Conservation (phyloP, 2,113 vertebrate genomes). For the Prunella fulvescens region DNA sequence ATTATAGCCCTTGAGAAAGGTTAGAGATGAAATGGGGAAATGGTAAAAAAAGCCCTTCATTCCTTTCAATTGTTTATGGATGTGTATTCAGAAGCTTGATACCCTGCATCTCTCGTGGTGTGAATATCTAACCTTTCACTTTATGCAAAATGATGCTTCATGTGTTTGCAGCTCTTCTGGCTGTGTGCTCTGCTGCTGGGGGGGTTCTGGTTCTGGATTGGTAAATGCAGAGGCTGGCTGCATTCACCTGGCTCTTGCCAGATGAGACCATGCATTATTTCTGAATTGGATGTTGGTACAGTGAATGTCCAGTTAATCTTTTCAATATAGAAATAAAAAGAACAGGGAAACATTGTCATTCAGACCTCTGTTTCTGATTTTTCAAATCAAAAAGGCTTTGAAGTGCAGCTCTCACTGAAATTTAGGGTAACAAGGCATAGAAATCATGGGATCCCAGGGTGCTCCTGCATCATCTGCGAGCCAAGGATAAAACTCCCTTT, state of each 20-base stretch:
- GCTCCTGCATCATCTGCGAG: not conserved
- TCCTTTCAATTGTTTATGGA: not conserved
- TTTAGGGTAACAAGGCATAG: not conserved
- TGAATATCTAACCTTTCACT: not conserved
- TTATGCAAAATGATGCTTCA: not conserved
- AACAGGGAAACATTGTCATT: not conserved
- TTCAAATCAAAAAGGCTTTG: not conserved
- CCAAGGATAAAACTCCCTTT: not conserved
- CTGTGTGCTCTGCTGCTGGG: not conserved
- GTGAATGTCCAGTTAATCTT: not conserved
- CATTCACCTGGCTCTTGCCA: not conserved
- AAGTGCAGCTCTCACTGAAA: not conserved
- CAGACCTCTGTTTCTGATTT: not conserved
- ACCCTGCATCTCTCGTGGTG: not conserved
- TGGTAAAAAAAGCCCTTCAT: not conserved
- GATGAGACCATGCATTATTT: fast-evolving
- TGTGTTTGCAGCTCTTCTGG: not conserved
- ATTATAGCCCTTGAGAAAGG: not conserved
- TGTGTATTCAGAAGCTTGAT: not conserved
- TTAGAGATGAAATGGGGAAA: not conserved
- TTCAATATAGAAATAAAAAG: not conserved
- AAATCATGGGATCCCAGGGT: not conserved
- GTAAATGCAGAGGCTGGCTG: not conserved
- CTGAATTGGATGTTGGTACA: not conserved
- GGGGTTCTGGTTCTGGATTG: not conserved